Base-by-base conservation (phyloP, 2,797 vertebrate species). In the Sebastes steindachneri region DNA sequence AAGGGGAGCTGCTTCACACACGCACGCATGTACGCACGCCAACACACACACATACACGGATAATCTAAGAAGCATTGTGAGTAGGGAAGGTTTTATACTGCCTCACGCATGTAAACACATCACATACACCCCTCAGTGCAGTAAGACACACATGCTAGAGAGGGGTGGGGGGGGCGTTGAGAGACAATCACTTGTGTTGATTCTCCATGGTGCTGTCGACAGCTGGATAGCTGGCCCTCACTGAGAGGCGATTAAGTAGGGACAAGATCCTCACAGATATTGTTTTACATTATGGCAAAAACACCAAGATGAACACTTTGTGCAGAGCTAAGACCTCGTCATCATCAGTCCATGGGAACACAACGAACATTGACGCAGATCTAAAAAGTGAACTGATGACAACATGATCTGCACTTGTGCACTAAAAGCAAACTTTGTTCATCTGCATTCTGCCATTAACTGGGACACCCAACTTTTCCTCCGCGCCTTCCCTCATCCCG, bases 141-240 rank as follows among this genome's bases (percentile, higher is more conserved):
- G 76, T 69, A 62, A 74, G 59, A 83, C 70, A 82, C 73, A 79
- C 65, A 51, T 59, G 77, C 28, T 19, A 58, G 17, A 10, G 15
- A 7, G 55, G n/a, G 28, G 8, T 1, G 0, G 29, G 17, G 17
- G 59, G 81, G 63, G 75, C 15, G 53, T 83, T 89, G 88, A 89
- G 82, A 92, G 86, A 93, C 90, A 91, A 86, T 92, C 90, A 82
- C 91, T 92, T 75, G 80, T 89, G 87, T 80, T 83, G 90, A 90
- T 93, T 93, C 79, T 91, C 77, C 84, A 92, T 85, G 92, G 91
- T 94, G 92, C 92, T 84, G 74, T 57, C 53, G 58, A 91, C 88
- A 86, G 87, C 89, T 92, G 91, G 83, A 81, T 81, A 76, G 73
- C 87, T 65, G 78, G 77, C 71, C 59, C 51, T 87, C 78, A 48